Conservation (phyloP, 2,888 invertebrate species). For the Suillia variegata region DNA sequence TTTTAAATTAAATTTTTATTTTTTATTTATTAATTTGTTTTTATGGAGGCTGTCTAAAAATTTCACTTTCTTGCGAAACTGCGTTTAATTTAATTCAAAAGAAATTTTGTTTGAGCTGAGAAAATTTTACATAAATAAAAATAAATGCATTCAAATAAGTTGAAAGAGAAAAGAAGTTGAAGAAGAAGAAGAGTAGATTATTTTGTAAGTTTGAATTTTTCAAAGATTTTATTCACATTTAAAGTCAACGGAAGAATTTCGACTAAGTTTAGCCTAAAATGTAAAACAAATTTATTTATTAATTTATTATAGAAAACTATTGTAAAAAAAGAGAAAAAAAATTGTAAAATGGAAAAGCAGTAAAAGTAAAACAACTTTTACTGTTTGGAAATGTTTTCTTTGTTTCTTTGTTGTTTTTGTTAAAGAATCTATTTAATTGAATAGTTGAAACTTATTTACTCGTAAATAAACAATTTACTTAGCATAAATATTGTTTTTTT, state of each 20-base stretch:
- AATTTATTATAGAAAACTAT: too few species aligned
- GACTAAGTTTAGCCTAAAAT: too few species aligned
- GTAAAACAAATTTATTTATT: too few species aligned
- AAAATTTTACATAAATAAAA: background rate
- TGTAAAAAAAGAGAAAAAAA: too few species aligned
- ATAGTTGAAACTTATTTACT: background rate
- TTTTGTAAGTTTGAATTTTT: too few species aligned
- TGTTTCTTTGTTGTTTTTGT: background rate
- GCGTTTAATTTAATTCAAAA: too few species aligned
- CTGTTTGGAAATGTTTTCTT: background rate
- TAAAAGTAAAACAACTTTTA: background rate
- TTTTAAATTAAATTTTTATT: too few species aligned
- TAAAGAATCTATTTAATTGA: background rate
- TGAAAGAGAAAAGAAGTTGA: background rate
- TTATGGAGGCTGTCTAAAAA: too few species aligned
- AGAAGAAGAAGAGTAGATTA: too few species aligned
- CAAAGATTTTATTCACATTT: constrained; percentile 1
- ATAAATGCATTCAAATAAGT: background rate
- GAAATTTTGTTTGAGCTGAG: background rate
- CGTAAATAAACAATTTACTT: background rate
- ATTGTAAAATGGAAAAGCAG: background rate
- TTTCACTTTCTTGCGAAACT: too few species aligned
- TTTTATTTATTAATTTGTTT: too few species aligned
- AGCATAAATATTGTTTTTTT: constrained; percentile 10
- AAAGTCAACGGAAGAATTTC: background rate